phyloP scores from a whole-genome alignment of 2,797 vertebrate species.

The Malacoraja senta region DNA sequence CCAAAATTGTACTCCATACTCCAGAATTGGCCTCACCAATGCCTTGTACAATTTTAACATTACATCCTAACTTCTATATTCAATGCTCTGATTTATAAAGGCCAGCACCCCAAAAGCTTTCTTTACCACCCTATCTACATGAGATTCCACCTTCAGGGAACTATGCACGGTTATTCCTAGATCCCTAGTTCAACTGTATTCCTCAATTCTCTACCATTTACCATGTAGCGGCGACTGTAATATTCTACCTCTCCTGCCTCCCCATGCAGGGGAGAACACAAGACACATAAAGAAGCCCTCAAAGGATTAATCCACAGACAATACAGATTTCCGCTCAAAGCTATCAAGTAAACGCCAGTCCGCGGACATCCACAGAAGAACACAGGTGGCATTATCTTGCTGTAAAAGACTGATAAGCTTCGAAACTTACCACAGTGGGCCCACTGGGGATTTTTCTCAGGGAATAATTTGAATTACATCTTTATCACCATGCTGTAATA shows the following conservation, averaged over 20 bases:
- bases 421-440: not conserved
- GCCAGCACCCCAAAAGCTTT: too few species aligned
- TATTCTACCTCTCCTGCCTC: not conserved
- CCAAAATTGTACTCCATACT: too few species aligned
- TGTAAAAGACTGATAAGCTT: constrained; percentile 15
- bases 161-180: too few species aligned
- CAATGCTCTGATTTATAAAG: too few species aligned
- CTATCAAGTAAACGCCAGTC: not conserved
- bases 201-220: too few species aligned
- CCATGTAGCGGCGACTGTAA: not conserved
- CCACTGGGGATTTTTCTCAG: not conserved
- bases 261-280: not conserved
- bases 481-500: not conserved
- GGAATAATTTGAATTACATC: constrained; percentile 18
- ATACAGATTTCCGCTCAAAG: not conserved
- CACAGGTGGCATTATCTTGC: constrained; percentile 14
- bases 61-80: too few species aligned
- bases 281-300: not conserved
- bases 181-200: too few species aligned
- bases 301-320: not conserved
- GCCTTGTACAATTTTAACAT: too few species aligned
- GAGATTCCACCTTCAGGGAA: too few species aligned
- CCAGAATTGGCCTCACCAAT: too few species aligned
- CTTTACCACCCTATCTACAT: too few species aligned
- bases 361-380: not conserved